Conservation (phyloP, 30 jellyfish, hydroid and myxozoan species). For the Cassiopea andromeda region DNA sequence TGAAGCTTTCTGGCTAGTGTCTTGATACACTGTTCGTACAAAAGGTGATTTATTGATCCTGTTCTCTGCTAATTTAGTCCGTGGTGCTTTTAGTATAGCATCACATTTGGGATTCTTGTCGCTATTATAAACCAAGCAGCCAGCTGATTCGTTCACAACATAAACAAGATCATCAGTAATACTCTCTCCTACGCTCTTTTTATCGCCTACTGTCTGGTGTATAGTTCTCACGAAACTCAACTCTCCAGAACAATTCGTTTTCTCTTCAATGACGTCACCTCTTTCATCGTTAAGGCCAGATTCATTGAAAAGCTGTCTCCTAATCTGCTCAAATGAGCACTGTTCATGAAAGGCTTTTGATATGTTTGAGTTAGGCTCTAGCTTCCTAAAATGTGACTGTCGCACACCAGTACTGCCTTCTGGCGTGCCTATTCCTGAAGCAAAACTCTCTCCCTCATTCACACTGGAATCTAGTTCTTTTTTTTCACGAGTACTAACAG, state of each 20-base stretch:
- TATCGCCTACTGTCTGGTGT: slow-evolving; percentile 2
- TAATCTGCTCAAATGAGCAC: slow-evolving; percentile 47
- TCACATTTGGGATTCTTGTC: slow-evolving; percentile 31
- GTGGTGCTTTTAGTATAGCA: slow-evolving; percentile 24
- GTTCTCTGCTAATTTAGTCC: background rate
- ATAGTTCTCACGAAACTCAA: slow-evolving; percentile 32
- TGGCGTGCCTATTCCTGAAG: background rate
- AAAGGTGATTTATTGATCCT: slow-evolving; percentile 43
- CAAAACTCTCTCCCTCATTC: background rate
- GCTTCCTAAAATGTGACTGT: background rate
- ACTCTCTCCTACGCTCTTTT: background rate
- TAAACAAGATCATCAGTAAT: background rate
- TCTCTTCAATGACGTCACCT: slow-evolving; percentile 20
- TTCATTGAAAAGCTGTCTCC: slow-evolving; percentile 27
- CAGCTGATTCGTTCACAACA: slow-evolving; percentile 19
- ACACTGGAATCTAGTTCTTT: background rate
- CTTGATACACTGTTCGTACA: slow-evolving; percentile 51
- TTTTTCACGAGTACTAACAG: background rate
- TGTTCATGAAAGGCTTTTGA: background rate
- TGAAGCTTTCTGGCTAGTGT: slow-evolving; percentile 11
- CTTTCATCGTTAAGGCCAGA: slow-evolving; percentile 32
- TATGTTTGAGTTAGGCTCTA: slow-evolving; percentile 12
- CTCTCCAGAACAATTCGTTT: background rate
- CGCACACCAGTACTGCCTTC: background rate
- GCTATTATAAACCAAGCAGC: slow-evolving; percentile 6